Evolutionary conservation across 2,797 vertebrate genomes (phyloP).

Genomic region (Rhadinocentrus ornatus): DNA sequence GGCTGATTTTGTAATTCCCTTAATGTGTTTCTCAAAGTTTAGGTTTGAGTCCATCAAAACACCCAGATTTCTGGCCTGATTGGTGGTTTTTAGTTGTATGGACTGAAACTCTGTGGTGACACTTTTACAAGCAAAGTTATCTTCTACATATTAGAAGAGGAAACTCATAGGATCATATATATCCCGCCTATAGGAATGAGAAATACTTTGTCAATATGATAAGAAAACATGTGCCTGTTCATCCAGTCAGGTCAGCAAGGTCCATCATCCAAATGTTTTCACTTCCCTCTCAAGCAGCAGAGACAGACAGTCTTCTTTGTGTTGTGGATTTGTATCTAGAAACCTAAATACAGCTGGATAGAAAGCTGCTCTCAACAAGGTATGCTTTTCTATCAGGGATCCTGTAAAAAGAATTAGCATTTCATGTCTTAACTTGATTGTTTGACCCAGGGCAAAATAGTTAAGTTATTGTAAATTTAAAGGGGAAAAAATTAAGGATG

Average conservation of each 20-base stretch:
- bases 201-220: constrained; percentile 30
- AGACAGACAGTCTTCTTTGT: constrained; percentile 71
- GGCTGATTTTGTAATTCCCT: no score
- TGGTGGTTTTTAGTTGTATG: no score
- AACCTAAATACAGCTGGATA: constrained; percentile 72
- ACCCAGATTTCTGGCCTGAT: no score
- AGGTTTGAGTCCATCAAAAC: no score
- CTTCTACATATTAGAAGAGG: no score
- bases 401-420: constrained; percentile 35
- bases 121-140: no score
- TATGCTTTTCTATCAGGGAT: constrained; percentile 65
- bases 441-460: constrained; percentile 2
- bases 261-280: constrained; percentile 60
- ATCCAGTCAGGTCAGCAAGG: constrained; percentile 17
- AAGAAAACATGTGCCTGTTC: constrained; percentile 39
- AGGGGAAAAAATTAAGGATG: no score
- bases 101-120: no score
- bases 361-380: constrained; percentile 48
- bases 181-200: constrained; percentile 11
- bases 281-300: constrained; percentile 57
- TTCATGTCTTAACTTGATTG: constrained; percentile 30
- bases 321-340: constrained; percentile 70
- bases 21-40: no score
- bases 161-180: not conserved
- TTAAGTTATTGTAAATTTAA: not conserved